Conservation (phyloP, 2,797 vertebrate species). For the Sorex maritimensis region DNA sequence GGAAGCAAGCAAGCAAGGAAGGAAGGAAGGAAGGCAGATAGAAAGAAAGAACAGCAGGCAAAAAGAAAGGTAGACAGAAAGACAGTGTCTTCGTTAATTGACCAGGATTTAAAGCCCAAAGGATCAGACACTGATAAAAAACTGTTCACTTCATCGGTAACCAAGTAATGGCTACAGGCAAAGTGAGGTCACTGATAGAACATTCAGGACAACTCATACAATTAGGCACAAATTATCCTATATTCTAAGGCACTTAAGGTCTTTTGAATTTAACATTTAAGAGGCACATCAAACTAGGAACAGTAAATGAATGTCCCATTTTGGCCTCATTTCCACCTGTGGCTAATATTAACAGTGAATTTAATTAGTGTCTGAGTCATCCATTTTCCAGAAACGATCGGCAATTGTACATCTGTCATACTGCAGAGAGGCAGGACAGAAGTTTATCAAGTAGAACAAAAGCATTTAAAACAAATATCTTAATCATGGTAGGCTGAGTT, state of each 20-base stretch:
- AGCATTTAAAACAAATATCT: slow-evolving; percentile 72
- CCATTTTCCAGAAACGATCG: slow-evolving; percentile 81
- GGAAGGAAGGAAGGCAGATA: too few relatives aligned
- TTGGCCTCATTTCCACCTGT: slow-evolving; percentile 74
- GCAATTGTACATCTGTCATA: slow-evolving; percentile 67
- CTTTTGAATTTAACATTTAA: slow-evolving; percentile 65
- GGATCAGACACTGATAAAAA: neutral
- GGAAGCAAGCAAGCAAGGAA: too few relatives aligned
- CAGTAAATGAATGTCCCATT: slow-evolving; percentile 55
- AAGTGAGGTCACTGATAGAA: neutral
- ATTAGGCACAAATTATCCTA: slow-evolving; percentile 70
- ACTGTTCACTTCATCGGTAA: neutral
- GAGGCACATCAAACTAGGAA: slow-evolving; percentile 70
- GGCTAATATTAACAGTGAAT: slow-evolving; percentile 70
- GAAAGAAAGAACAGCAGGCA: too few relatives aligned
- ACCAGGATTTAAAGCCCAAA: slow-evolving; percentile 21
- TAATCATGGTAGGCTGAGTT: slow-evolving; percentile 71
- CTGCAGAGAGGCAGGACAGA: slow-evolving; percentile 57
- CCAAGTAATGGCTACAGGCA: slow-evolving; percentile 45
- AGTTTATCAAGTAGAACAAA: slow-evolving; percentile 75
- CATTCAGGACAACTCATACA: slow-evolving; percentile 56
- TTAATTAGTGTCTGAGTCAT: slow-evolving; percentile 73
- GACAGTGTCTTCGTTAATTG: too few relatives aligned
- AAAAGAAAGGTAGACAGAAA: too few relatives aligned
- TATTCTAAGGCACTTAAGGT: slow-evolving; percentile 58